Evolutionary conservation across 2,797 vertebrate species (phyloP).

Genomic region (Masticophis lateralis): DNA sequence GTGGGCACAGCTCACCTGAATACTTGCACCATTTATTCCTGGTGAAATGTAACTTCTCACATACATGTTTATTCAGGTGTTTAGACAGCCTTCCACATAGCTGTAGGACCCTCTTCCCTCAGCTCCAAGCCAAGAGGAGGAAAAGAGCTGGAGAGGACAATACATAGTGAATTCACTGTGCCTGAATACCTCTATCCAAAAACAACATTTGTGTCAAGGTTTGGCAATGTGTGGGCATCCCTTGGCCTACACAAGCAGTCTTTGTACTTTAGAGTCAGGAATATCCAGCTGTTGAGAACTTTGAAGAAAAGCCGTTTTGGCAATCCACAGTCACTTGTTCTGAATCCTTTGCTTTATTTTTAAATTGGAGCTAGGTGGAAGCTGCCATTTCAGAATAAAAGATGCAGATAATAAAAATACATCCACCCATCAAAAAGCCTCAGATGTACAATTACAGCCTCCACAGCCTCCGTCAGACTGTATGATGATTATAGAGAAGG

Average conservation of each 20-base stretch:
- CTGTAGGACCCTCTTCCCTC: neutral
- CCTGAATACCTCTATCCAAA: neutral
- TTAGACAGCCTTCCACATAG: neutral
- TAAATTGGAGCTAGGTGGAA: conserved; percentile 34
- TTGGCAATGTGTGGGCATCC: neutral
- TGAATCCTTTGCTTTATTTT: conserved; percentile 37
- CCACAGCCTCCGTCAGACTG: conserved; percentile 53
- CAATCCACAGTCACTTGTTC: neutral
- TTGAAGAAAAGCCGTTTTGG: neutral
- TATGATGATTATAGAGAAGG: conserved; percentile 41
- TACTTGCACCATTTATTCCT: neutral
- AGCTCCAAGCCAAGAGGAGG: neutral
- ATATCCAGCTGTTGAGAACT: conserved; percentile 2
- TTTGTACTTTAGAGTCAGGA: neutral
- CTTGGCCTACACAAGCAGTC: neutral
- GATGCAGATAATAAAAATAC: conserved; percentile 47
- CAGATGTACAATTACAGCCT: conserved; percentile 56
- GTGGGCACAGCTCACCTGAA: neutral
- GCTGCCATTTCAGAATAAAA: conserved; percentile 33
- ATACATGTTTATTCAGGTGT: neutral
- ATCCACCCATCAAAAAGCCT: conserved; percentile 55
- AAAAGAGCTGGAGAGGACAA: neutral
- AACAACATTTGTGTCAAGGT: neutral
- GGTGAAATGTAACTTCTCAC: neutral
- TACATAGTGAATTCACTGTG: neutral